These are phyloP conservation scores for Ectropis grisescens DNA, from an alignment of 1,140 invertebrate genomes.

Conservation along the genomic window DNA sequence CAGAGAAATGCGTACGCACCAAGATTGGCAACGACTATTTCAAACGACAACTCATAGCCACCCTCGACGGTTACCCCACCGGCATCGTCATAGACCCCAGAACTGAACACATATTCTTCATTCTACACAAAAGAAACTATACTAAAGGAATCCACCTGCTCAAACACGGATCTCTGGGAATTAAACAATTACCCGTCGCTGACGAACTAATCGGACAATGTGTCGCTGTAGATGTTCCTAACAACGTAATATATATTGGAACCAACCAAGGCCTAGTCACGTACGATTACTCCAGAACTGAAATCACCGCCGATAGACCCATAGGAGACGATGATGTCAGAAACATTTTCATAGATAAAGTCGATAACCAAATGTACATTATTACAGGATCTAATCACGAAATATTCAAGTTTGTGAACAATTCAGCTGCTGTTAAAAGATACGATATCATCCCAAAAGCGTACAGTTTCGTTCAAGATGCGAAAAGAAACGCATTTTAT, in stretches of 20 bases:
- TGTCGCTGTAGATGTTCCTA: constrained; percentile 32
- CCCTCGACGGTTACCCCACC: constrained; percentile 50
- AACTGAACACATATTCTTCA: constrained; percentile 53
- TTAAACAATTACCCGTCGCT: constrained; percentile 41
- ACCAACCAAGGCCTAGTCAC: constrained; percentile 51
- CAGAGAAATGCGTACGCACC: constrained; percentile 44
- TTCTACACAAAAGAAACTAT: constrained; percentile 54
- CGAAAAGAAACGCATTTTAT: constrained; percentile 48
- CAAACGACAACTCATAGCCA: constrained; percentile 47
- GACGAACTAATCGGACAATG: constrained; percentile 51
- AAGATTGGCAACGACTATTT: constrained; percentile 51
- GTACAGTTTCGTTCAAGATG: constrained; percentile 49
- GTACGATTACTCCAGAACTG: constrained; percentile 40
- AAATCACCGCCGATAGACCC: constrained; percentile 42
- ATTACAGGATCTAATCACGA: constrained; percentile 43
- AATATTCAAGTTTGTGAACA: constrained; percentile 49
- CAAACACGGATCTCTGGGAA: constrained; percentile 46
- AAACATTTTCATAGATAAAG: constrained; percentile 52
- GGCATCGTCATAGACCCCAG: constrained; percentile 42
- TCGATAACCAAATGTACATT: constrained; percentile 55
- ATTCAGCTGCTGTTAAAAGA: constrained; percentile 45
- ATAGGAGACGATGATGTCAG: constrained; percentile 54
- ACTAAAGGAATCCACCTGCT: constrained; percentile 52
- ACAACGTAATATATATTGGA: constrained; percentile 44
- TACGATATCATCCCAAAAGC: constrained; percentile 53